Evolutionary conservation across 2,888 invertebrate species (phyloP), one percentile per base, ranked within the genome.

Genomic region (Cybosia mesomella): DNA sequence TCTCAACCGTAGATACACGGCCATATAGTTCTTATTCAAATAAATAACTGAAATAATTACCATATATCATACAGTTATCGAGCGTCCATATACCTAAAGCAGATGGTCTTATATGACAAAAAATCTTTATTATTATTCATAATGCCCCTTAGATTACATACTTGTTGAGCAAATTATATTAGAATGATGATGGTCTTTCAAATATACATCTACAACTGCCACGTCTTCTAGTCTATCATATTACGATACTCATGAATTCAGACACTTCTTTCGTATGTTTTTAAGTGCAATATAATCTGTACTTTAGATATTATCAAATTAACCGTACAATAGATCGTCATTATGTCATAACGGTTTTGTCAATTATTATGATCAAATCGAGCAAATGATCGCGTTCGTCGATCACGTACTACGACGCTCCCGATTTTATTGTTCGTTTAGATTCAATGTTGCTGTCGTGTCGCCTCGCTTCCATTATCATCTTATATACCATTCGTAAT

Each of bases 341-440:
- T 92, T 92, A 91, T 86, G 83, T 85, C 79, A 82, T 94, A 94
- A 94, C 94, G 94, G 94, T 93, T 88, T 83, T 90, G 88, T 91
- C 92, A 93, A 92, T 93, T 93, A 92, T 91, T 89, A 85, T 91
- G 89, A 91, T 92, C 91, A 91, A 91, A 92, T 89, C 87, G 89
- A 90, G 88, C 87, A 88, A 89, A 89, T 89, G 89, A 71, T 85
- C 80, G 86, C 88, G 87, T 84, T 84, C 88, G 88, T 84, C 88
- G 88, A 91, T 91, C 93, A 93, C 93, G 93, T 93, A 87, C 89
- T 36, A 32, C 70, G 61, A 67, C 77, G 73, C 72, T 82, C 77
- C 80, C 78, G 76, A 77, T 76, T 79, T 76, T 75, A 81, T 88
- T 86, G 84, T 87, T 83, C 83, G 80, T 66, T 77, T 83, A 77